Conservation (phyloP, 2,888 invertebrate species). For the Limnephilus rhombicus region DNA sequence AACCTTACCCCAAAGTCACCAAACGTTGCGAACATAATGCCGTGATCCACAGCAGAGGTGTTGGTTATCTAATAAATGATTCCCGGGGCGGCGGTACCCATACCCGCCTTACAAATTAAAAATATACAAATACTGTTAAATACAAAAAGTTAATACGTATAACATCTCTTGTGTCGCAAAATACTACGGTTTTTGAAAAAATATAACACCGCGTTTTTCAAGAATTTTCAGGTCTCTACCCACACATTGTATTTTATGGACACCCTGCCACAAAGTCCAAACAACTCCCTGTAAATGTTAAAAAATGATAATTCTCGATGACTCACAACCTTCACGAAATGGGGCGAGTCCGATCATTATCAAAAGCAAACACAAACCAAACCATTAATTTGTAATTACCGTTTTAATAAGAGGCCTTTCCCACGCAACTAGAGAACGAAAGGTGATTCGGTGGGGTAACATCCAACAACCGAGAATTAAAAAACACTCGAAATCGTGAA, state of each 20-base stretch:
- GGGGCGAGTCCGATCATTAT: conserved; percentile 44
- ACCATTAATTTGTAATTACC: conserved; percentile 58
- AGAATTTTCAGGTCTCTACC: too few species aligned
- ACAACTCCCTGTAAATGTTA: neutral
- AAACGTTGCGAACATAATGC: too few species aligned
- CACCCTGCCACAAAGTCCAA: neutral
- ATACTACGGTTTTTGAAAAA: too few species aligned
- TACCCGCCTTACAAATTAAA: too few species aligned
- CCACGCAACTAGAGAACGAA: conserved; percentile 54
- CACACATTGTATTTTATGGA: neutral
- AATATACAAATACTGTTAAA: too few species aligned
- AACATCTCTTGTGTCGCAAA: too few species aligned
- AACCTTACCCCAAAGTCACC: too few species aligned
- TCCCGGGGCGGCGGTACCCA: too few species aligned
- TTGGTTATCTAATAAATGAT: too few species aligned
- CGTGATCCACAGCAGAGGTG: too few species aligned
- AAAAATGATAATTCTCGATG: neutral
- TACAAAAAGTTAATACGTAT: too few species aligned
- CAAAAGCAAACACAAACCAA: conserved; percentile 53
- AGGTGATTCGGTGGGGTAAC: neutral
- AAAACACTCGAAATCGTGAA: conserved; percentile 37
- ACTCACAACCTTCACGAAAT: conserved; percentile 34
- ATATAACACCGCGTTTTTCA: too few species aligned
- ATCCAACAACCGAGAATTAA: neutral
- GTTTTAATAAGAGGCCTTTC: conserved; percentile 58